A percentile compares a stretch with the other conserved stretches of the same genome.
phyloP scores from a whole-genome alignment of 2,888 invertebrate genomes.

The Selenia dentaria region DNA sequence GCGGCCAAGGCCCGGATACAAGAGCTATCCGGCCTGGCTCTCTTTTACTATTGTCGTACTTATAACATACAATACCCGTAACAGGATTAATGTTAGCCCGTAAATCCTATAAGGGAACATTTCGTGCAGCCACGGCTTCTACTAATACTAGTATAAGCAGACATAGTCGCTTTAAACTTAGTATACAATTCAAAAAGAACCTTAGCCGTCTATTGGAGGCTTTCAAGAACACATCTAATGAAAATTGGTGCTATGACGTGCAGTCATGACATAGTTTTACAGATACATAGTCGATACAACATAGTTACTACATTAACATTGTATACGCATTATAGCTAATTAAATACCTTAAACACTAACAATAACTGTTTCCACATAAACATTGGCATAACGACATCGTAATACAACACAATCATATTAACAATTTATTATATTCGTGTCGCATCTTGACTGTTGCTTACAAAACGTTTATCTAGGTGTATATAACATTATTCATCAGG shows the following conservation, averaged over 20 bases:
- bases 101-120: too few species aligned
- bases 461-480: constrained; percentile 19
- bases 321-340: constrained; percentile 22
- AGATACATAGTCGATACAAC: constrained; percentile 7
- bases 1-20: too few species aligned
- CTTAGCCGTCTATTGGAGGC: not conserved
- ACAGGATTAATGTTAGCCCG: too few species aligned
- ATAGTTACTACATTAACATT: constrained; percentile 11
- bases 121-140: too few species aligned
- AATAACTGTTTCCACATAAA: constrained; percentile 15
- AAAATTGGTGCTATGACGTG: constrained; percentile 25
- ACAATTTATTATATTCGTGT: constrained; percentile 16
- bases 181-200: not conserved
- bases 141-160: too few species aligned
- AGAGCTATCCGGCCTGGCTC: too few species aligned
- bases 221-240: constrained; percentile 15
- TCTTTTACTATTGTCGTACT: too few species aligned
- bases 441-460: constrained; percentile 14
- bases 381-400: constrained; percentile 10
- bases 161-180: too few species aligned
- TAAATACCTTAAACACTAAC: constrained; percentile 24
- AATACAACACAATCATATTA: constrained; percentile 9
- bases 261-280: constrained; percentile 25
- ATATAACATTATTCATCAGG: constrained; percentile 28
- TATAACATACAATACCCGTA: too few species aligned